Base-by-base conservation (phyloP, 2,113 vertebrate species). In the Astur gentilis region DNA sequence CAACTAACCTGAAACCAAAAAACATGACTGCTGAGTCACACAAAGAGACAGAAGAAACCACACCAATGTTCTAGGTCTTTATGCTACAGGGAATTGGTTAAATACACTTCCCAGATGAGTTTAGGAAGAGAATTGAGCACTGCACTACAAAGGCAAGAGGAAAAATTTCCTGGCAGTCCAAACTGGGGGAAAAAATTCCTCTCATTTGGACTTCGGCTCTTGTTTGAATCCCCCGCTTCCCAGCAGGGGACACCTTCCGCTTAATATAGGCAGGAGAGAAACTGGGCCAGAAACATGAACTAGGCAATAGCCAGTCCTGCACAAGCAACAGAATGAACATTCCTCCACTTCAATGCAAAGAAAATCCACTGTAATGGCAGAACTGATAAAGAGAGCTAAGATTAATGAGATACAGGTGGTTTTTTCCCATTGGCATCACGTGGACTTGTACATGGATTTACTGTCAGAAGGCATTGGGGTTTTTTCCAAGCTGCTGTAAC, bases 81-180 rank as follows among this genome's bases (percentile, higher is more conserved):
- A 57, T 81, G 34, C 36, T n/a, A 38, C 40, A n/a, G 16, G 9
- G 14, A 69, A 34, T 49, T 65, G 9, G 16, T 69, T 57, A 81
- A 65, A 44, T 31, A 76, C 19, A 90, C 50, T 71, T 76, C 66
- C 29, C 27, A 72, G 52, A 47, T 45, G 2, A 47, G 50, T 89
- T 94, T 62, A 87, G 50, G 72, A 54, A 42, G 8, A 49, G 1
- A 87, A 71, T 26, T 49, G 52, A 70, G 36, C 26, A 34, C 17
- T 3, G 0, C 0, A 4, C 22, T 50, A 31, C 16, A 70, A 71
- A 90, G 40, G 12, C 1, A 0, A 79, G 38, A 82, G 16, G 5
- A 45, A 87, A 71, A 87, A 47, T 8, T 87, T 38, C 42, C 31
- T 20, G 27, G 14, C 9, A 84, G 27, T 45, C 7, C 52, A 75